phyloP scores from a whole-genome alignment of 2,888 invertebrate species.

The Xylocampa areola region DNA sequence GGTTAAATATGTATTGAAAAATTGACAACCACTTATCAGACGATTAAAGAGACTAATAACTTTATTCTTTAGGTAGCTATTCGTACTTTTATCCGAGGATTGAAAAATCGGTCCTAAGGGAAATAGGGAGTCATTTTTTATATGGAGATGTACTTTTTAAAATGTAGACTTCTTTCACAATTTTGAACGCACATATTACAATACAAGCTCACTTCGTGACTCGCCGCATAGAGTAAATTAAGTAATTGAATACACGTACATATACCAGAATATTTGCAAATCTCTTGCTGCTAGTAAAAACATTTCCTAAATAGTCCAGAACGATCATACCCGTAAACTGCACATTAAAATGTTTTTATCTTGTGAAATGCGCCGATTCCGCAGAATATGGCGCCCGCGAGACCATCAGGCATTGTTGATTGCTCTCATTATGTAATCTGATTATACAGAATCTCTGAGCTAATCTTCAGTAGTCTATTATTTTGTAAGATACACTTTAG shows the following conservation, averaged over 20 bases:
- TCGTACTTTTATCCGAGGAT: too few relatives aligned
- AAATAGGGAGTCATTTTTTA: too few relatives aligned
- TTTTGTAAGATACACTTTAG: slow-evolving; percentile 53
- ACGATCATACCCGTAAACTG: slow-evolving; percentile 42
- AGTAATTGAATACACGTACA: slow-evolving; percentile 10
- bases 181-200: slow-evolving; percentile 3
- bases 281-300: slow-evolving; percentile 12
- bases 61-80: too few relatives aligned
- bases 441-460: slow-evolving; percentile 57
- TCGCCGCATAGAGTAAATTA: slow-evolving; percentile 12
- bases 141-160: too few relatives aligned
- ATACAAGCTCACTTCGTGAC: slow-evolving; percentile 11
- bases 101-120: too few relatives aligned
- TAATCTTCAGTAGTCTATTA: slow-evolving; percentile 60
- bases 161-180: background rate
- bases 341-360: slow-evolving; percentile 50
- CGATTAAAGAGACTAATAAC: too few relatives aligned
- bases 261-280: slow-evolving; percentile 23
- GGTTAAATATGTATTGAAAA: too few relatives aligned
- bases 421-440: slow-evolving; percentile 58
- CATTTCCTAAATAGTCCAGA: slow-evolving; percentile 49
- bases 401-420: slow-evolving; percentile 53
- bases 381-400: slow-evolving; percentile 44
- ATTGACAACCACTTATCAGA: too few relatives aligned
- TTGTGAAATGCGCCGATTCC: slow-evolving; percentile 45